Conservation (phyloP, 2,888 invertebrate species). For the Lithodes maja region DNA sequence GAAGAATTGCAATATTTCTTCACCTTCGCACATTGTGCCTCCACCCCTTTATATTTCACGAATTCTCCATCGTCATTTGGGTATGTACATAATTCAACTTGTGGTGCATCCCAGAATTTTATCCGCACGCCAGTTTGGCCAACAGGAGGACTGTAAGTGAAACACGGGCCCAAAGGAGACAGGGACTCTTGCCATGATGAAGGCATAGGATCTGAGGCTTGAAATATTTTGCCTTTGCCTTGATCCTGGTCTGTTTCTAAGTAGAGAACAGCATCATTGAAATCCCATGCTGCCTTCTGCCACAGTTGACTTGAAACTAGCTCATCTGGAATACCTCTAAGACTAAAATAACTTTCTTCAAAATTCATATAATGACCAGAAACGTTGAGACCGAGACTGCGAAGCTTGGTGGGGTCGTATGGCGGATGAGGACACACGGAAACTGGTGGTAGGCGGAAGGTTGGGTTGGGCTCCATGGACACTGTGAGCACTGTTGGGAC, state of each 20-base stretch:
- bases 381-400: slow-evolving; percentile 14
- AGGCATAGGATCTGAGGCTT: not conserved
- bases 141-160: slow-evolving; percentile 19
- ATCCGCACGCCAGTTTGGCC: not conserved
- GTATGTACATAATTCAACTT: not conserved
- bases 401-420: slow-evolving; percentile 31
- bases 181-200: slow-evolving; percentile 11
- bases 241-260: not conserved
- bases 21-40: slow-evolving; percentile 24
- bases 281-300: slow-evolving; percentile 29
- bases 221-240: not conserved
- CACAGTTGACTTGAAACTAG: slow-evolving; percentile 16
- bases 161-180: slow-evolving; percentile 42
- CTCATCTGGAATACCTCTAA: slow-evolving; percentile 7
- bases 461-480: slow-evolving; percentile 4
- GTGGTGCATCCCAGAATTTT: not conserved
- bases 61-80: not conserved
- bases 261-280: not conserved
- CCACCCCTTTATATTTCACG: not conserved
- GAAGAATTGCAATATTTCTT: slow-evolving; percentile 33
- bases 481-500: slow-evolving; percentile 28
- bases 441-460: slow-evolving; percentile 33
- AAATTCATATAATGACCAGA: not conserved
- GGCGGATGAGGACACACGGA: slow-evolving; percentile 32
- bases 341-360: not conserved